phyloP scores from a whole-genome alignment of 2,888 invertebrate genomes.

The Noctua janthe region DNA sequence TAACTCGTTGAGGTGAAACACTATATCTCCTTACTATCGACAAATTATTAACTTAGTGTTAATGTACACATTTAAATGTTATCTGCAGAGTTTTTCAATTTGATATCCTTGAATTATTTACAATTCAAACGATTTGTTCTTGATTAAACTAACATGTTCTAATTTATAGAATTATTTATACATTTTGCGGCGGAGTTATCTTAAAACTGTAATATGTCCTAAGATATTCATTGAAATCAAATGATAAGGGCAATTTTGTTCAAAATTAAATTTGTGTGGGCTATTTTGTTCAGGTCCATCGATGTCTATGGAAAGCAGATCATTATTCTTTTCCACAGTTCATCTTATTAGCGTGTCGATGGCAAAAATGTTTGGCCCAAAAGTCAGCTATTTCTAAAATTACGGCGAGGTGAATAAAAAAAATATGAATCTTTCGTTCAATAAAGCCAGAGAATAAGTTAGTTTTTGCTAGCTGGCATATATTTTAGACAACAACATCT shows the following conservation, averaged over 20 bases:
- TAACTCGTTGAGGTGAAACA: neutral
- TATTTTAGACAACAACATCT: neutral
- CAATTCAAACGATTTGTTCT: neutral
- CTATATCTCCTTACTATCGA: neutral
- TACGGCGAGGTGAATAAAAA: neutral
- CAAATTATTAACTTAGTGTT: neutral
- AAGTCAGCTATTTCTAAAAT: neutral
- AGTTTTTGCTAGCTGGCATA: slow-evolving; percentile 8
- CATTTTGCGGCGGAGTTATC: neutral
- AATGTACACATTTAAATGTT: neutral
- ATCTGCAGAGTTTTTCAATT: neutral
- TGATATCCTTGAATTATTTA: neutral
- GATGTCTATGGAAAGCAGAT: neutral
- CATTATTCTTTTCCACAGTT: neutral
- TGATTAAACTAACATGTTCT: slow-evolving; percentile 9
- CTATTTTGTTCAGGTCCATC: neutral
- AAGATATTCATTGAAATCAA: no score
- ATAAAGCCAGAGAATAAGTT: neutral
- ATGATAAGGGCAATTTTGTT: no score
- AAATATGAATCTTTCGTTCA: neutral
- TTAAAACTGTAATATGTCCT: no score
- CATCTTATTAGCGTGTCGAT: neutral
- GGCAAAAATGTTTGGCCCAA: neutral
- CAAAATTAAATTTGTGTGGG: no score
- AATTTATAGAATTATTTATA: slow-evolving; percentile 7